Conservation (phyloP, 2,888 invertebrate genomes). For the Apoda limacodes region DNA sequence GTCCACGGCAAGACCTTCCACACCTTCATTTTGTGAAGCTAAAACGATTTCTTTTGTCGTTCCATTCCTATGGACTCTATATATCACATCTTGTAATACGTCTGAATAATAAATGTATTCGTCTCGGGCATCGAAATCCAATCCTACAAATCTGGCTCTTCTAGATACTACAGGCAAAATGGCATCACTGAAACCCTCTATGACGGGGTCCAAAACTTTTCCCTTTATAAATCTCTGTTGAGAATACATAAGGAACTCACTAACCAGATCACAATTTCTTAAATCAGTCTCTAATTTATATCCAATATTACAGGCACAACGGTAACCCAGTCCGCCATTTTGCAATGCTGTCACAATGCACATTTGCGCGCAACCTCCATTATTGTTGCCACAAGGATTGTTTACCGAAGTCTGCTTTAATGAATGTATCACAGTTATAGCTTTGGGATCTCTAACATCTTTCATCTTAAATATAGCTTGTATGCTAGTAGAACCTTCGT, state of each 20-base stretch:
- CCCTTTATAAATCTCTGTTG: conserved; percentile 97
- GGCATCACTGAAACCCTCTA: conserved; percentile 93
- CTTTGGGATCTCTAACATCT: conserved; percentile 85
- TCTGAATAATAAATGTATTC: conserved; percentile 98
- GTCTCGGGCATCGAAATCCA: conserved; percentile 93
- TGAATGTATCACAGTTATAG: conserved; percentile 84
- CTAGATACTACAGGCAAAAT: conserved; percentile 94
- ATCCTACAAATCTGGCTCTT: conserved; percentile 92
- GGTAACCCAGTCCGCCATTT: conserved; percentile 81
- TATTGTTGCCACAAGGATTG: conserved; percentile 89
- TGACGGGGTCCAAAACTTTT: conserved; percentile 87
- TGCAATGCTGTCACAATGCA: conserved; percentile 88
- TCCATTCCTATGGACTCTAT: conserved; percentile 83
- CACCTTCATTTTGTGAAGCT: conserved; percentile 96
- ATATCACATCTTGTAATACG: conserved; percentile 94
- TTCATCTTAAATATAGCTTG: conserved; percentile 84
- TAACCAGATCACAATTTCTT: conserved; percentile 83
- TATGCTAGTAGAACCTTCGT: conserved; percentile 81
- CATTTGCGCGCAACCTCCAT: conserved; percentile 93
- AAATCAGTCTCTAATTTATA: conserved; percentile 80
- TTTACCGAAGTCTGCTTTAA: conserved; percentile 79
- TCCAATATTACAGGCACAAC: conserved; percentile 93
- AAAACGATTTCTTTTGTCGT: conserved; percentile 88
- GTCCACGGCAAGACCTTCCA: conserved; percentile 94
- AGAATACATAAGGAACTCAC: conserved; percentile 94